Evolutionary conservation across 2,888 invertebrate genomes (phyloP).

Genomic region (Alitta virens): DNA sequence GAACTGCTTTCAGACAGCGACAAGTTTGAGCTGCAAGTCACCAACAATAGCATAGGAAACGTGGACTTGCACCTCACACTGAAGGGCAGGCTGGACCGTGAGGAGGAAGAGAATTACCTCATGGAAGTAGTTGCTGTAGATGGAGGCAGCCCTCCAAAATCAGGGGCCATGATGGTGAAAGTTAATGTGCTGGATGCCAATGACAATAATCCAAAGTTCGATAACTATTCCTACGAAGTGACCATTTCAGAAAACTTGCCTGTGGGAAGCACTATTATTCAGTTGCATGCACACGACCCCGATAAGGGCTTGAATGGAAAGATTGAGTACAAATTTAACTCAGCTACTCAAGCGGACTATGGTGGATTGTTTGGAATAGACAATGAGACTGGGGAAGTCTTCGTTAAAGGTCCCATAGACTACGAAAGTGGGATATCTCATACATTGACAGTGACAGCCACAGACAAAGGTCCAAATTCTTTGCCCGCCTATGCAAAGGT

Average conservation of each 20-base stretch:
- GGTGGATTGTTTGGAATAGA: constrained; percentile 13
- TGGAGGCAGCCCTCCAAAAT: constrained; percentile 17
- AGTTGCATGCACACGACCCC: constrained; percentile 75
- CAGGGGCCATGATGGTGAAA: constrained; percentile 25
- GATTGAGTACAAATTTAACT: constrained; percentile 80
- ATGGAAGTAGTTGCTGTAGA: constrained; percentile 24
- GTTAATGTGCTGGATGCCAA: constrained; percentile 43
- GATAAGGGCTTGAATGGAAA: constrained; percentile 87
- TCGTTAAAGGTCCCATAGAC: constrained; percentile 2
- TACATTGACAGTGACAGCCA: constrained; percentile 12
- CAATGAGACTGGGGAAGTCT: constrained; percentile 12
- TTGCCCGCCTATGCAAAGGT: constrained; percentile 12
- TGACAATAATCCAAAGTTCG: constrained; percentile 54
- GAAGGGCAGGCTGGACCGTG: constrained; percentile 24
- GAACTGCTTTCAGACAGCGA: constrained; percentile 6
- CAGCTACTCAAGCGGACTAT: constrained; percentile 61
- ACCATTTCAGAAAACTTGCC: constrained; percentile 80
- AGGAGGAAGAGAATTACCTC: constrained; percentile 16
- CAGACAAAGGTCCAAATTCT: constrained; percentile 10
- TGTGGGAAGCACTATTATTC: constrained; percentile 74
- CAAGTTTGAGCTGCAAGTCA: constrained; percentile 15
- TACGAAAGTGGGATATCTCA: constrained; percentile 7
- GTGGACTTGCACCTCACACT: constrained; percentile 21
- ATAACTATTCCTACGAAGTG: constrained; percentile 65
- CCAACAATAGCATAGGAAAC: constrained; percentile 6